Evolutionary conservation across 2,113 vertebrate species (phyloP).

Genomic region (Dromiciops gliroides): DNA sequence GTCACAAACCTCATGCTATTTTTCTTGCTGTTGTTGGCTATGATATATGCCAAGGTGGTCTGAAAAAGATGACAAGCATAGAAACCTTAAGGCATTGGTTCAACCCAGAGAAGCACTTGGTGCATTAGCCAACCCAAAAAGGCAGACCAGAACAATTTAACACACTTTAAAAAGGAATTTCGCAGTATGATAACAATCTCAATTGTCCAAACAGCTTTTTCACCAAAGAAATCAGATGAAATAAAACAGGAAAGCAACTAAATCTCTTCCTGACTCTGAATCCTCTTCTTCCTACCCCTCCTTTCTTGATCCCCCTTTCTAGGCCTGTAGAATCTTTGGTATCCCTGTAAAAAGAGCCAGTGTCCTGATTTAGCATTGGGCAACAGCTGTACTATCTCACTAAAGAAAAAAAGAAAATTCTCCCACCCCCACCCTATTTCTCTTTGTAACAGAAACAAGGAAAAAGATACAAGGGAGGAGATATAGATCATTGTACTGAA

Average conservation of each 20-base stretch:
- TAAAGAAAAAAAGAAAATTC: slow-evolving; percentile 48
- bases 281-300: neutral
- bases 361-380: slow-evolving; percentile 60
- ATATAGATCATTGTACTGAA: neutral
- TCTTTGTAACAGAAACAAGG: neutral
- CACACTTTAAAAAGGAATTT: neutral
- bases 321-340: slow-evolving; percentile 38
- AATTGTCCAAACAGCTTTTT: neutral
- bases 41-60: slow-evolving; percentile 97
- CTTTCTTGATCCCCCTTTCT: slow-evolving; percentile 13
- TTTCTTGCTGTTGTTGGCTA: slow-evolving; percentile 92
- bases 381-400: slow-evolving; percentile 76
- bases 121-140: neutral
- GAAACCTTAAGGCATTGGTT: slow-evolving; percentile 9
- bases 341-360: slow-evolving; percentile 31
- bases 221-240: neutral
- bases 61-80: slow-evolving; percentile 75
- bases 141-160: neutral
- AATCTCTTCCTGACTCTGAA: slow-evolving; percentile 9
- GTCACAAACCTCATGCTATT: slow-evolving; percentile 91
- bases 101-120: neutral
- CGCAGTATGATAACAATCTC: neutral
- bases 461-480: neutral
- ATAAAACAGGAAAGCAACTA: neutral
- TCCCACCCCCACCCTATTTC: slow-evolving; percentile 49